phyloP scores from a whole-genome alignment of 2,888 invertebrate genomes.

The Nomada fabriciana region DNA sequence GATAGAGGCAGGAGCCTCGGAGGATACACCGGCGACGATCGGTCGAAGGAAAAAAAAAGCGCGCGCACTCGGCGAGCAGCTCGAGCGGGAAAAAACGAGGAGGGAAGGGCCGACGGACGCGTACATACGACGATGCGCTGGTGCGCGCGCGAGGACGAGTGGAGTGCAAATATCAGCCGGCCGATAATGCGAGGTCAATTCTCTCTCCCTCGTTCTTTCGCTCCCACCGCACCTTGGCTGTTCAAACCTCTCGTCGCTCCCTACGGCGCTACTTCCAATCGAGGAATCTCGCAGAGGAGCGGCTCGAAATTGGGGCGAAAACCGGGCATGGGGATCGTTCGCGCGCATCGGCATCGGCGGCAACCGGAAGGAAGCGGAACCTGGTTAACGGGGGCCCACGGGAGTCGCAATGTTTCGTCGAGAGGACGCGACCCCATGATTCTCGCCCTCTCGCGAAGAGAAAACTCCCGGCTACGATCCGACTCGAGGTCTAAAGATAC shows the following conservation, averaged over 20 bases:
- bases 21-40: neutral
- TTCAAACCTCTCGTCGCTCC: constrained; percentile 65
- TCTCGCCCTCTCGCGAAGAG: constrained; percentile 21
- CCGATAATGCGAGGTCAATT: constrained; percentile 81
- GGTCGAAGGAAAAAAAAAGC: neutral
- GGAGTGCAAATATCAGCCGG: constrained; percentile 83
- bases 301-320: constrained; percentile 54
- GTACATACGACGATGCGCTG: constrained; percentile 50
- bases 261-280: constrained; percentile 73
- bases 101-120: neutral
- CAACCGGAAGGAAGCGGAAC: constrained; percentile 51
- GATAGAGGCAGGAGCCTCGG: neutral
- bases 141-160: constrained; percentile 76
- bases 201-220: constrained; percentile 52
- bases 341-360: constrained; percentile 12
- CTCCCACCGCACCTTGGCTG: constrained; percentile 49
- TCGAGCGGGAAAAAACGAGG: constrained; percentile 2
- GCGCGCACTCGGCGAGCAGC: neutral
- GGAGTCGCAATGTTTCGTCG: constrained; percentile 2
- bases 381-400: constrained; percentile 36
- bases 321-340: constrained; percentile 18
- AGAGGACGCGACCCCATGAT: constrained; percentile 36
- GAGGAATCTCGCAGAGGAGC: constrained; percentile 67
- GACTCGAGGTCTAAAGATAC: neutral
- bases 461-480: neutral